phyloP scores from a whole-genome alignment of 2,797 vertebrate genomes.

The Semaprochilodus insignis region DNA sequence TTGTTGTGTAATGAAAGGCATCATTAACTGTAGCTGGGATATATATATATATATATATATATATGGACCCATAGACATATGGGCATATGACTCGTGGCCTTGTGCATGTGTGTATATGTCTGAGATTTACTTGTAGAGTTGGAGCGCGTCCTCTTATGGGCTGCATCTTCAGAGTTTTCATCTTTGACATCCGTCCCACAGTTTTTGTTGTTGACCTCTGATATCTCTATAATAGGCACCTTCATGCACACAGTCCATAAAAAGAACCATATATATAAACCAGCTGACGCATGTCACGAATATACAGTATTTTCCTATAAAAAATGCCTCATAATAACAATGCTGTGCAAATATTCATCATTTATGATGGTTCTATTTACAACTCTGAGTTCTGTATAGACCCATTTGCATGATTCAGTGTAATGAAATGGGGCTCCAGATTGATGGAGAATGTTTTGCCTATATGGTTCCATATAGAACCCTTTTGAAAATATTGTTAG shows the following conservation, averaged over 20 bases:
- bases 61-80: not conserved
- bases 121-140: constrained; percentile 85
- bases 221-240: constrained; percentile 68
- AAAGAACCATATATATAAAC: not conserved
- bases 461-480: too few species aligned
- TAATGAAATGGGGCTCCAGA: too few species aligned
- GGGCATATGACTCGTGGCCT: too few species aligned
- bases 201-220: constrained; percentile 69
- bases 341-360: too few species aligned
- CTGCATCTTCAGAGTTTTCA: constrained; percentile 67
- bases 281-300: not conserved
- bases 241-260: constrained; percentile 50
- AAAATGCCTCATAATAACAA: too few species aligned
- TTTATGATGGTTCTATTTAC: too few species aligned
- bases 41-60: not conserved
- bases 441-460: too few species aligned
- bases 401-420: too few species aligned
- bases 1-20: constrained; percentile 2
- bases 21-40: not conserved
- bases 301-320: too few species aligned
- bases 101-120: not conserved
- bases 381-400: too few species aligned
- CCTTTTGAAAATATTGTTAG: too few species aligned
- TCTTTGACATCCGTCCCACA: constrained; percentile 61
- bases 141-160: constrained; percentile 80